phyloP scores from a whole-genome alignment of 2,113 vertebrate genomes.

The Thymallus thymallus region DNA sequence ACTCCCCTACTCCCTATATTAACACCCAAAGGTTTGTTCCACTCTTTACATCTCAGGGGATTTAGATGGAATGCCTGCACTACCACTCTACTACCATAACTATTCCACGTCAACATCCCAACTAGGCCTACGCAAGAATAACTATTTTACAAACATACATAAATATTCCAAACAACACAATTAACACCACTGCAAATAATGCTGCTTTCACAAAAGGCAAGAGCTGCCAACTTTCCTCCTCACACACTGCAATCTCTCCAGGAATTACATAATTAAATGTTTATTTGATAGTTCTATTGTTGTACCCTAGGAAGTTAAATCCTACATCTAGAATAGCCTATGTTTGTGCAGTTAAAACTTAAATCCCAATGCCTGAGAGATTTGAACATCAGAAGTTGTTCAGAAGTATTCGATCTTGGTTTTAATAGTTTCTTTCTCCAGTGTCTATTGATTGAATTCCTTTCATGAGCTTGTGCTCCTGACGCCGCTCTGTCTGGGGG shows the following conservation, averaged over 20 bases:
- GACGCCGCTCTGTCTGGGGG: conserved; percentile 81
- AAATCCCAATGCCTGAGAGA: not conserved
- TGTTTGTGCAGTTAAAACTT: not conserved
- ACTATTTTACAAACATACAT: no score
- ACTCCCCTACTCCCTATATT: conserved; percentile 26
- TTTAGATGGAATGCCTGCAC: conserved; percentile 6
- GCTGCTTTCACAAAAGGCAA: not conserved
- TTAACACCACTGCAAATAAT: not conserved
- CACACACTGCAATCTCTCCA: not conserved
- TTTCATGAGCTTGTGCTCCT: conserved; percentile 67
- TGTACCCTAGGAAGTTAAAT: not conserved
- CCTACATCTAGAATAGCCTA: not conserved
- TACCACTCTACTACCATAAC: not conserved
- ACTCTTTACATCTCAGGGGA: not conserved
- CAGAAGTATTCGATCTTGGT: conserved; percentile 67
- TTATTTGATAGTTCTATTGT: conserved; percentile 34
- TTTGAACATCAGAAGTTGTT: conserved; percentile 13
- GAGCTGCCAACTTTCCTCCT: not conserved
- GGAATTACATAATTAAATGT: conserved; percentile 15
- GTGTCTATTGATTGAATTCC: conserved; percentile 72
- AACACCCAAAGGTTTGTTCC: conserved; percentile 9
- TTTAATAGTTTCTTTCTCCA: conserved; percentile 65
- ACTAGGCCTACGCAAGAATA: not conserved
- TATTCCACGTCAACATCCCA: not conserved
- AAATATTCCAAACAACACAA: no score